Percentiles rank a stretch among this genome's conserved stretches.
These are phyloP conservation scores for Ctenomys sociabilis DNA, from an alignment of 2,113 vertebrate species.

Conservation along the genomic window DNA sequence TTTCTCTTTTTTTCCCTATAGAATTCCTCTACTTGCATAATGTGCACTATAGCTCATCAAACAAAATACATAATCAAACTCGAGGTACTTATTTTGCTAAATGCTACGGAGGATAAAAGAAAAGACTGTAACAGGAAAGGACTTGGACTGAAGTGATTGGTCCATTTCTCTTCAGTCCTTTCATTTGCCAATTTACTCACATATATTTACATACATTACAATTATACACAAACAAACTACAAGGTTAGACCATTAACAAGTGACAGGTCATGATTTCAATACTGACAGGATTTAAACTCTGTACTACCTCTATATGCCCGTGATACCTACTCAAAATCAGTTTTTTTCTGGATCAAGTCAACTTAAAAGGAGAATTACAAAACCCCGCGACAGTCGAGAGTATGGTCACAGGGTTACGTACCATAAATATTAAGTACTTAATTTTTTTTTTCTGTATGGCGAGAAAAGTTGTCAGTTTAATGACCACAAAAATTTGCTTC, in stretches of 20 bases:
- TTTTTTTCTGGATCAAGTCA: constrained; percentile 1
- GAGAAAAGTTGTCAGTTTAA: neutral
- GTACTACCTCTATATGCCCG: neutral
- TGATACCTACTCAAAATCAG: neutral
- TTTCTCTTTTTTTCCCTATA: constrained; percentile 3
- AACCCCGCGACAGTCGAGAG: neutral
- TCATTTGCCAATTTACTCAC: constrained; percentile 9
- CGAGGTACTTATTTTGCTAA: neutral
- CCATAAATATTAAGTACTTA: neutral
- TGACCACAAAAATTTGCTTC: neutral
- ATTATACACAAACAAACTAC: neutral
- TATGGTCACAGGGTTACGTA: neutral
- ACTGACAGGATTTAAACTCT: neutral
- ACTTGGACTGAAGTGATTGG: neutral
- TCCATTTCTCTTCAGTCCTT: neutral
- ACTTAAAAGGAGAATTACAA: neutral
- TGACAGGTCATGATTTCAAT: neutral
- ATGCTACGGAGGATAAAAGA: neutral
- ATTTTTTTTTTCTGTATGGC: neutral
- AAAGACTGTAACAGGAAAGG: neutral
- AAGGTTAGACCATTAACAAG: neutral
- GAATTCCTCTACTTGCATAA: neutral
- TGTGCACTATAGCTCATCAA: neutral
- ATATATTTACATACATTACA: neutral
- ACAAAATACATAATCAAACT: neutral